Evolutionary conservation across 2,797 vertebrate genomes (phyloP).

Genomic region (Dromococcyx pavoninus): DNA sequence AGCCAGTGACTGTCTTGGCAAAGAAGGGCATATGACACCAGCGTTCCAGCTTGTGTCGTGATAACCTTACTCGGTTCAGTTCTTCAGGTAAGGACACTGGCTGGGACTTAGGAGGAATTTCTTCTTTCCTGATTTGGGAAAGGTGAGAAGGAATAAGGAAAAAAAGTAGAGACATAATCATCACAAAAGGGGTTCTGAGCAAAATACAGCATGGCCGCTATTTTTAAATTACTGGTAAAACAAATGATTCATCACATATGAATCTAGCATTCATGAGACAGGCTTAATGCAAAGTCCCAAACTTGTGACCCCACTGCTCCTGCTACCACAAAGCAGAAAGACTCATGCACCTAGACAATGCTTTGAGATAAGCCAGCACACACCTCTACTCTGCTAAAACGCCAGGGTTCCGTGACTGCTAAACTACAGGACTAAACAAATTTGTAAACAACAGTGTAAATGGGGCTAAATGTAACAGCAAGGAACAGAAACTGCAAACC

Average conservation of each 20-base stretch:
- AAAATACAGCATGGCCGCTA: neutral
- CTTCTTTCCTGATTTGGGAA: constrained; percentile 84
- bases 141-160: neutral
- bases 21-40: constrained; percentile 99
- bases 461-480: neutral
- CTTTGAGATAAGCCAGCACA: neutral
- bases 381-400: neutral
- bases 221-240: neutral
- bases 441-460: neutral
- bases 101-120: constrained; percentile 93
- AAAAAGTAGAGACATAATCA: neutral
- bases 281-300: neutral
- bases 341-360: neutral
- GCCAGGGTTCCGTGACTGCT: neutral
- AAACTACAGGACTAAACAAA: neutral
- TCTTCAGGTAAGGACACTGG: constrained; percentile 95
- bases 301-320: neutral
- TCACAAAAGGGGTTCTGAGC: neutral
- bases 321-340: neutral
- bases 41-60: constrained; percentile 95
- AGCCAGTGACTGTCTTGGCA: constrained; percentile 95
- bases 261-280: neutral
- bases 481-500: neutral
- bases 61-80: constrained; percentile 92
- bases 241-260: neutral